phyloP scores from a whole-genome alignment of 1,140 invertebrate genomes.

The Cherax destructor region DNA sequence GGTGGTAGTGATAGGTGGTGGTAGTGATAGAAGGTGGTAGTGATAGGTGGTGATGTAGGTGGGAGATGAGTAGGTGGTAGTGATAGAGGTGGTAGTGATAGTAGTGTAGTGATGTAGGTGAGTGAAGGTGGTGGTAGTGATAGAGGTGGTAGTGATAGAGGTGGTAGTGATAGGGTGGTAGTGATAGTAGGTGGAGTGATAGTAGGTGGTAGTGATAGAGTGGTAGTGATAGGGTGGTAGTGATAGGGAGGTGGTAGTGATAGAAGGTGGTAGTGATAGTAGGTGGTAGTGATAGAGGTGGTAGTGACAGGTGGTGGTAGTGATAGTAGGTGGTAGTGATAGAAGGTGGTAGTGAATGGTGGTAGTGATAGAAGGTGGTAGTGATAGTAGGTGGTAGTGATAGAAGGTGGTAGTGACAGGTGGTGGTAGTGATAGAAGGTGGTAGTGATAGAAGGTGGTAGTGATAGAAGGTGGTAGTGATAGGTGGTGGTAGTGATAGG shows the following conservation, averaged over 20 bases:
- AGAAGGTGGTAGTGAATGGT: background rate
- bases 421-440: background rate
- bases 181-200: background rate
- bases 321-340: too few relatives aligned
- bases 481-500: background rate
- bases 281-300: background rate
- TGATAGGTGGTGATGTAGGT: too few relatives aligned
- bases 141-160: background rate
- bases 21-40: too few relatives aligned
- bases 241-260: background rate
- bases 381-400: background rate
- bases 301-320: background rate
- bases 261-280: background rate
- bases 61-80: too few relatives aligned
- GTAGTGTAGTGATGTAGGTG: too few relatives aligned
- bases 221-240: background rate
- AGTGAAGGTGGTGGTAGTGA: too few relatives aligned
- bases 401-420: background rate
- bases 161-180: too few relatives aligned
- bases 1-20: too few relatives aligned
- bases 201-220: background rate
- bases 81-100: too few relatives aligned
- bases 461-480: background rate
- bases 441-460: background rate
- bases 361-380: background rate